Base-by-base conservation (phyloP, 2,888 invertebrate species). In the Drosophila dives region DNA sequence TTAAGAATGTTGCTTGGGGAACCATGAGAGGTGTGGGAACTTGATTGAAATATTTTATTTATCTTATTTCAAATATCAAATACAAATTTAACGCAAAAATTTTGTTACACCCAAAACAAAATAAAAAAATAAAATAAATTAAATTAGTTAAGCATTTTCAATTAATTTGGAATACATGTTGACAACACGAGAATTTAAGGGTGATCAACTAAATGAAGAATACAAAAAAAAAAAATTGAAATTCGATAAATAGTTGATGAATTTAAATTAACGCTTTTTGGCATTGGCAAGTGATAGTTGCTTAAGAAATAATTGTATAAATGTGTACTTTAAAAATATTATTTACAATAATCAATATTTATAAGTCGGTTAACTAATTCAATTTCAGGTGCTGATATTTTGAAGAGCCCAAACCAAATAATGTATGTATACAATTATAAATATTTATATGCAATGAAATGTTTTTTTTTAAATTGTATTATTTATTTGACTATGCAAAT, bases 31-130 rank as follows among this genome's bases (percentile, higher is more conserved):
- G 64, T 63, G 12, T 40, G 63, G 62, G 58, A 62, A 36, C 45
- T 72, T 64, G 40, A 51, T 55, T 55, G 48, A 60, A 61, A 45
- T 38, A 11, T 17, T 45, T 8, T 8, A 45, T 45, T 63, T 51
- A 32, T 45, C 40, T 48, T 29, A 45, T 45, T 23, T 45, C 45
- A 23, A 45, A 23, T 11, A 40, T 66, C 40, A 50, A 51, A 34
- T 36, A 50, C 32, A 60, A 81, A 64, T 72, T 65, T 71, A 69
- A 85, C 87, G 84, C 86, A 77, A 86, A 83, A 89, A 89, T 82
- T 90, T 91, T 81, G 89, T 91, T 91, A 91, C 91, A 91, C 91
- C 91, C 91, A 91, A 91, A 91, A 91, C 84, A 79, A 75, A 80
- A 75, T 63, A 36, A 60, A 51, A 68, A 72, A 50, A 58, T 34